Percentiles rank a stretch among this genome's conserved stretches.
These are phyloP conservation scores for Zaprionus tsacasi DNA, from an alignment of 1,140 invertebrate species.

Conservation along the genomic window DNA sequence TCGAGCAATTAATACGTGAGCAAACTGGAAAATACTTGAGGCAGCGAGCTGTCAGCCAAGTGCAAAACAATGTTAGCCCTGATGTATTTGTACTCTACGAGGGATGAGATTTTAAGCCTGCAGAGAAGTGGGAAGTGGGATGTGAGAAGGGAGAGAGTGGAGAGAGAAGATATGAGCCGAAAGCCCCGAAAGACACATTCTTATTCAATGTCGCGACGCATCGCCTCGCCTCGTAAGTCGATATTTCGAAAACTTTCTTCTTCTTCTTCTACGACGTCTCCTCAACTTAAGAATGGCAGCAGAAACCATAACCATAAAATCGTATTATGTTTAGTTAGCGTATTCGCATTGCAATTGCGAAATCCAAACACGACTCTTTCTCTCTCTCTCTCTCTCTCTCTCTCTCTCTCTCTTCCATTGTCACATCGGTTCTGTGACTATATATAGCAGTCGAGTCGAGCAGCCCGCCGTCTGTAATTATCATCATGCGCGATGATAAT, in stretches of 20 bases:
- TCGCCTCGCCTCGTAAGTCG: conserved; percentile 42
- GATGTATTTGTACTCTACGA: conserved; percentile 64
- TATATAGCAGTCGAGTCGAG: conserved; percentile 40
- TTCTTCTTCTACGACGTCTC: conserved; percentile 1
- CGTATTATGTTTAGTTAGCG: conserved; percentile 49
- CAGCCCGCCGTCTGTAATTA: conserved; percentile 58
- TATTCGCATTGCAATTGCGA: conserved; percentile 67
- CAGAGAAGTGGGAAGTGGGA: background rate
- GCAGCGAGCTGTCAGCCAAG: conserved; percentile 57
- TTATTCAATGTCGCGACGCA: conserved; percentile 50
- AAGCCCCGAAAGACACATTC: conserved; percentile 35
- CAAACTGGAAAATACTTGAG: conserved; percentile 74
- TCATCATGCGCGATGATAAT: conserved; percentile 45
- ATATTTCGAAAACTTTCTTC: conserved; percentile 37
- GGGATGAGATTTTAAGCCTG: conserved; percentile 36
- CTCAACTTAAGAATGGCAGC: conserved; percentile 24
- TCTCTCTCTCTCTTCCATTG: conserved; percentile 39
- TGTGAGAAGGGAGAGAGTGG: background rate
- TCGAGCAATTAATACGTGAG: conserved; percentile 81
- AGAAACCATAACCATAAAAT: conserved; percentile 54
- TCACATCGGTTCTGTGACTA: conserved; percentile 54
- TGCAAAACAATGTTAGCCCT: conserved; percentile 77
- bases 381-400: no score
- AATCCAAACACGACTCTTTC: conserved; percentile 73
- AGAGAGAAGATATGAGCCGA: background rate